Percentiles rank a stretch among this genome's conserved stretches.
Conservation (phyloP, 2,797 vertebrate genomes). For the Mallotus villosus region DNA sequence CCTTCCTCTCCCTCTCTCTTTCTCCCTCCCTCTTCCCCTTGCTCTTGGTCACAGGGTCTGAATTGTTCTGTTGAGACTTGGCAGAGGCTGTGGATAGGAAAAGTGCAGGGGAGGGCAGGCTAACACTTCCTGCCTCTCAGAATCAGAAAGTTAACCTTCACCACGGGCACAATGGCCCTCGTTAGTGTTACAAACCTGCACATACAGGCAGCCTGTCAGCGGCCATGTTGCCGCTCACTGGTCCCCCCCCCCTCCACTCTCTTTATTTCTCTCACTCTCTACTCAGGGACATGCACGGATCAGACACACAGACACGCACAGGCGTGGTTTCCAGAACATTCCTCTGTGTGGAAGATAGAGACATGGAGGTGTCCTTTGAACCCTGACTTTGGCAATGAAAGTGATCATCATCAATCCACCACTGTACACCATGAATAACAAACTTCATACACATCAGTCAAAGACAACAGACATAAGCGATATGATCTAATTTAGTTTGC, state of each 20-base stretch:
- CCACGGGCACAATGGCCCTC: slow-evolving; percentile 67
- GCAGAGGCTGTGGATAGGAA: slow-evolving; percentile 69
- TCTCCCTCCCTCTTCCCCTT: slow-evolving; percentile 23
- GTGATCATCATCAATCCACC: slow-evolving; percentile 33
- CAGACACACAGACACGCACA: background rate
- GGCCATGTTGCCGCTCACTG: slow-evolving; percentile 56
- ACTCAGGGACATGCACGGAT: slow-evolving; percentile 22
- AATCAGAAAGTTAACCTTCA: slow-evolving; percentile 73
- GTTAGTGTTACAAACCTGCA: slow-evolving; percentile 43
- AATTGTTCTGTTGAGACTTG: slow-evolving; percentile 71
- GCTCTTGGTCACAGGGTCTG: slow-evolving; percentile 63
- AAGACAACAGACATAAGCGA: no score
- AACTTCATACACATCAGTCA: no score
- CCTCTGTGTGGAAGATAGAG: background rate
- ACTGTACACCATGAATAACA: slow-evolving; percentile 2
- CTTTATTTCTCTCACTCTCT: slow-evolving; percentile 2
- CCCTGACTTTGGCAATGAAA: slow-evolving; percentile 22
- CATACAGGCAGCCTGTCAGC: slow-evolving; percentile 58
- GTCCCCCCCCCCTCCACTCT: slow-evolving; percentile 44
- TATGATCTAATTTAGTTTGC: no score
- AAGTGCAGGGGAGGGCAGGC: slow-evolving; percentile 70
- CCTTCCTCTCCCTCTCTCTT: slow-evolving; percentile 16
- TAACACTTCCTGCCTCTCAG: slow-evolving; percentile 69
- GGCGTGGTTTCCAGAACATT: background rate
- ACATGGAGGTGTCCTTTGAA: background rate